A percentile compares a stretch with the other conserved stretches of the same genome.
These are phyloP conservation scores for Benitochromis conjunctus DNA, from an alignment of 2,113 vertebrate genomes.

Conservation along the genomic window DNA sequence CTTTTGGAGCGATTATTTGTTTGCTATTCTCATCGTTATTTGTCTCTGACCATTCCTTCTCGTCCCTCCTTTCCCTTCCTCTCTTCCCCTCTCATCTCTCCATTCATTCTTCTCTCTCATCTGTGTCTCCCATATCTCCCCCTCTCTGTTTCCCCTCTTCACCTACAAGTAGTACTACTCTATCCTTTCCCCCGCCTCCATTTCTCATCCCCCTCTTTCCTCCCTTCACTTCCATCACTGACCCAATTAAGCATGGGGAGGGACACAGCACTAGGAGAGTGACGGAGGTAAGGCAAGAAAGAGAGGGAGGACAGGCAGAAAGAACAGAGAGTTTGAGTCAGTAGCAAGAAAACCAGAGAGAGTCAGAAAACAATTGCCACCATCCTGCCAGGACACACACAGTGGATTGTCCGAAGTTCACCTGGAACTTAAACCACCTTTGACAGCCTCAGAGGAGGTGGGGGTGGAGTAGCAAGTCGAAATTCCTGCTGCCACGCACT, in stretches of 20 bases:
- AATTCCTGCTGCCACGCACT: constrained; percentile 36
- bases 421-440: constrained; percentile 56
- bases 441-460: constrained; percentile 36
- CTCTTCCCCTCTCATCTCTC: background rate
- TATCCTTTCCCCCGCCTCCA: background rate
- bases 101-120: background rate
- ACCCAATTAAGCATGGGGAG: constrained; percentile 71
- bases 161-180: constrained; percentile 19
- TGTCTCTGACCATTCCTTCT: background rate
- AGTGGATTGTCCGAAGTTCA: constrained; percentile 52
- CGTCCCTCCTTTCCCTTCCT: background rate
- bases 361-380: constrained; percentile 36
- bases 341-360: constrained; percentile 24
- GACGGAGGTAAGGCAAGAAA: constrained; percentile 34
- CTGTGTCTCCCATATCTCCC: background rate
- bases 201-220: constrained; percentile 8
- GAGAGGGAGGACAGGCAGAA: constrained; percentile 37
- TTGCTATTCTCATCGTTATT: background rate
- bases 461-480: constrained; percentile 38
- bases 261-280: constrained; percentile 44
- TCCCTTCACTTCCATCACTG: constrained; percentile 59
- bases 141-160: background rate
- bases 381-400: constrained; percentile 36
- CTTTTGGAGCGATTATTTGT: background rate
- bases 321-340: constrained; percentile 45